These are phyloP conservation scores for Crenichthys baileyi DNA, from an alignment of 2,797 vertebrate genomes.

Conservation along the genomic window DNA sequence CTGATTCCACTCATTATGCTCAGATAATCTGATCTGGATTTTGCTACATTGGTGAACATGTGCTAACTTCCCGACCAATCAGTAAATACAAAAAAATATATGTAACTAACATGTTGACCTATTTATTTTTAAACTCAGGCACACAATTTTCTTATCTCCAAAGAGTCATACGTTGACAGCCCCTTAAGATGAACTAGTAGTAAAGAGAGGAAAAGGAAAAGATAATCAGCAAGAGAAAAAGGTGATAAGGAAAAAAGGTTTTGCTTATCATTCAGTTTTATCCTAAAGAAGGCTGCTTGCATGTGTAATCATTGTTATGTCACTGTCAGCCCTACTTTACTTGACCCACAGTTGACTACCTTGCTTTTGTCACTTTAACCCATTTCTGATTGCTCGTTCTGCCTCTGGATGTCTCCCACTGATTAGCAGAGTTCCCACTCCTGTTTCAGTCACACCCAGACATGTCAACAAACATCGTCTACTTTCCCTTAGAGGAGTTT, in stretches of 20 bases:
- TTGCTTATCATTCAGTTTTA: conserved; percentile 13
- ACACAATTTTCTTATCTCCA: neutral
- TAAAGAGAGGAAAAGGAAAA: neutral
- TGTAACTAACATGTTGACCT: neutral
- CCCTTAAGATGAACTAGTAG: neutral
- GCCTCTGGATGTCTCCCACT: conserved; percentile 13
- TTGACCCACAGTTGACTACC: conserved; percentile 21
- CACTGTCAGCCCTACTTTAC: conserved; percentile 28
- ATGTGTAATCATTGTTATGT: conserved; percentile 7
- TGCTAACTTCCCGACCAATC: neutral
- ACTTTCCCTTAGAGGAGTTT: conserved; percentile 64
- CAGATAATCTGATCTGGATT: conserved; percentile 30
- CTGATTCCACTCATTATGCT: conserved; percentile 13
- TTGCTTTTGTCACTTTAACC: conserved; percentile 36
- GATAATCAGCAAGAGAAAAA: neutral
- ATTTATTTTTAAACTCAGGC: neutral
- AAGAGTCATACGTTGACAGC: neutral
- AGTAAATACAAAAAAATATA: neutral
- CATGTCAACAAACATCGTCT: conserved; percentile 47
- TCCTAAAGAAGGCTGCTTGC: conserved; percentile 17
- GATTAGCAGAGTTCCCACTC: conserved; percentile 37
- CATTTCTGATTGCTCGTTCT: conserved; percentile 22
- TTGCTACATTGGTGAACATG: neutral
- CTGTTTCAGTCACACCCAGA: conserved; percentile 45
- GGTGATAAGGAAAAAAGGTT: neutral